Evolutionary conservation across 2,113 vertebrate species (phyloP), one percentile per base, ranked within the genome.

Genomic region (Rhynchomys soricoides): DNA sequence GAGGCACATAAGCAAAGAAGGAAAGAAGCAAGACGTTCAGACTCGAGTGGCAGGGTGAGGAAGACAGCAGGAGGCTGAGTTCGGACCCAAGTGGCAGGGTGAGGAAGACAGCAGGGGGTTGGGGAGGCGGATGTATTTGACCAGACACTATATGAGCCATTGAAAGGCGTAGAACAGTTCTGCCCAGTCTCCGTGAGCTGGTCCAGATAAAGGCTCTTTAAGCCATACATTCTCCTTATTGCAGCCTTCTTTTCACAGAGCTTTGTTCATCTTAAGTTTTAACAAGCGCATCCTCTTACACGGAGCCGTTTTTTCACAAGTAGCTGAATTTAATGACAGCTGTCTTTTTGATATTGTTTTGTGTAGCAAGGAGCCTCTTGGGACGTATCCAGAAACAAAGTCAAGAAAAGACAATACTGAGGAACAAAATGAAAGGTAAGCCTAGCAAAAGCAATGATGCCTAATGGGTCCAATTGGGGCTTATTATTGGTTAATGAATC

Each of bases 401-500:
- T 40, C 86, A 95, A 91, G 97, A 62, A 31, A 94, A 94, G 89
- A 89, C 66, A 85, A 86, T 89, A 15, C 9, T 88, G 59, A 98
- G 87, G 93, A 98, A 90, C 7, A 77, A 87, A 97, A 93, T 50
- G 95, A 96, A 98, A 96, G 59, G 13, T 31, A 66, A 93, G 94
- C 74, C 37, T 70, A 94, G 96, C 73, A 81, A 93, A 96, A 81
- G 73, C 95, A 86, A 89, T 22, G 24, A 91, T 68, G 92, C 57
- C 93, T 97, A 96, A 98, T 93, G 77, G 90, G 75, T 96, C 96
- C 95, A 96, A 94, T 91, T 83, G 96, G 92, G 86, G 82, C 92
- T 97, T 97, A 96, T 98, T 97, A 89, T 85, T 96, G 96, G 73
- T 89, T 78, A 88, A 94, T 88, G 96, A 98, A 88, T 95, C 95